Percentiles rank a stretch among this genome's conserved stretches.
phyloP scores from a whole-genome alignment of 2,888 invertebrate genomes.

The Caenorhabditis imperialis region DNA sequence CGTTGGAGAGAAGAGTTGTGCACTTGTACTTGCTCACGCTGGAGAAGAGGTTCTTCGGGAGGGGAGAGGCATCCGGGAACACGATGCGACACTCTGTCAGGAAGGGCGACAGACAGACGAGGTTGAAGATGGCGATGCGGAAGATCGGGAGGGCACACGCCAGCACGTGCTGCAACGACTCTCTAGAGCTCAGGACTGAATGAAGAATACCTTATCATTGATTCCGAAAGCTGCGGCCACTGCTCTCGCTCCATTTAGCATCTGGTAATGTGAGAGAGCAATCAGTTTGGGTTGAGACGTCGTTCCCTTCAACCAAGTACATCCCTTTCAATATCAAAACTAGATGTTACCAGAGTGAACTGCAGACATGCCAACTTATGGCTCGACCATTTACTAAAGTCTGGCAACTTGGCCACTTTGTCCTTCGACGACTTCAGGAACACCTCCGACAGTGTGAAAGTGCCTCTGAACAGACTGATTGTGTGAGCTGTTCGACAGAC shows the following conservation, averaged over 20 bases:
- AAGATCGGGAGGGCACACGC: slow-evolving; percentile 77
- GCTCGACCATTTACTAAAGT: slow-evolving; percentile 70
- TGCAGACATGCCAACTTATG: slow-evolving; percentile 74
- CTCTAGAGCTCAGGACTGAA: neutral
- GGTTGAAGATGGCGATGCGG: slow-evolving; percentile 74
- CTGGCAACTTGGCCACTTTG: slow-evolving; percentile 69
- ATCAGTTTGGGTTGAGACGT: slow-evolving; percentile 73
- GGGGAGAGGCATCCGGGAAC: slow-evolving; percentile 76
- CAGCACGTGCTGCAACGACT: slow-evolving; percentile 64
- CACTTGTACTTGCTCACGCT: slow-evolving; percentile 72
- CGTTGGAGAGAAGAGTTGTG: slow-evolving; percentile 70
- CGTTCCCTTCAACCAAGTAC: slow-evolving; percentile 63
- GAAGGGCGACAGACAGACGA: slow-evolving; percentile 73
- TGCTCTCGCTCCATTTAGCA: slow-evolving; percentile 74
- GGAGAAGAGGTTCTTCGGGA: slow-evolving; percentile 70
- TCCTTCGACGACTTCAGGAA: slow-evolving; percentile 68
- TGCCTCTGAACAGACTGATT: slow-evolving; percentile 67
- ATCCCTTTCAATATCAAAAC: no score
- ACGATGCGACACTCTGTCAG: slow-evolving; percentile 70
- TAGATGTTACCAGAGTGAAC: slow-evolving; percentile 72
- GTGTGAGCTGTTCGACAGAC: neutral
- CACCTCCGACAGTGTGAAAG: slow-evolving; percentile 74
- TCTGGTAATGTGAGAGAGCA: slow-evolving; percentile 74
- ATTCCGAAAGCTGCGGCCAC: slow-evolving; percentile 72
- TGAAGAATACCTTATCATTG: slow-evolving; percentile 41